Evolutionary conservation across 2,797 vertebrate species (phyloP), one percentile per base, ranked within the genome.

Genomic region (Limnodromus scolopaceus): DNA sequence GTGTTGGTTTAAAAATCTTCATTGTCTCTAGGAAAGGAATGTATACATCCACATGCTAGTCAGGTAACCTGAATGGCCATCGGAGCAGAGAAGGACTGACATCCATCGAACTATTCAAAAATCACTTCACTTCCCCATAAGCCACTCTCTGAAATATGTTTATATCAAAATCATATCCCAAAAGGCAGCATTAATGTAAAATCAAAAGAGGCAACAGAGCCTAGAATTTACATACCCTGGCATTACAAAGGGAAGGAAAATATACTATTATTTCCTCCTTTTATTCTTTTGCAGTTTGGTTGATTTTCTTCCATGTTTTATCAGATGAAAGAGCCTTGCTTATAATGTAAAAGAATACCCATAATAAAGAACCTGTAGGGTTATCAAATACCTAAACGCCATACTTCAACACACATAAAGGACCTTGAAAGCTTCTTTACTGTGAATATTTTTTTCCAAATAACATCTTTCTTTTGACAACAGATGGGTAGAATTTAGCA

Each of bases 301-400:
- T 51, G 18, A 87, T 64, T 91, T 88, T 94, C 58, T 92, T 89
- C 63, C 24, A 9, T 63, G 36, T 84, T 92, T 87, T 70, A 70
- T 39, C 51, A 84, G 51, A 92, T 66, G 34, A 92, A 95, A 92
- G 39, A 78, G 19, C 24, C 38, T 34, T 64, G 16, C 41, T 95
- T 69, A 45, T 46, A 58, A 57, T 27, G 28, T 79, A 87, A 92
- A 82, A 85, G 32, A 92, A 58, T 9, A 72, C 5, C 34, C 30
- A 64, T 49, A 66, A 82, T 36, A 51, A 46, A 38, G 27, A 65
- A 58, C 38, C 14, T 69, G 51, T 48, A 25, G 15, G 6, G 17
- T 69, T 70, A 87, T 84, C 48, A 75, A 77, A 71, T 38, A 84
- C 9, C 23, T 80, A 63, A 90, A 36, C 36, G 72, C 7, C 0